phyloP scores from a whole-genome alignment of 92 coral and sea anemone species.

The Epizoanthus scotinus region DNA sequence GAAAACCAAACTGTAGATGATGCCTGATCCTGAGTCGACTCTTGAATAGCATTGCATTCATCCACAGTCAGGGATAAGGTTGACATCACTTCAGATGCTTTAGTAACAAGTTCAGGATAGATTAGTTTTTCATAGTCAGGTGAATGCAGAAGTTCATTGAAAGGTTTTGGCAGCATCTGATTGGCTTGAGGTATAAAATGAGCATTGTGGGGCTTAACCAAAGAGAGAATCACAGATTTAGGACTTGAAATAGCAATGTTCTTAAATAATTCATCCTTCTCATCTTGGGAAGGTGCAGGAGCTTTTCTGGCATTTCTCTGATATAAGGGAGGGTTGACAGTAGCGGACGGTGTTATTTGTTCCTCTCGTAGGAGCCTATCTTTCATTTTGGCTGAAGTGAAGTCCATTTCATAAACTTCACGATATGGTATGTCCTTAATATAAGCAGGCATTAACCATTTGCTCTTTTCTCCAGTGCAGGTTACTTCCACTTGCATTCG shows the following conservation, averaged over 20 bases:
- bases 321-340: no score
- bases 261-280: slow-evolving; percentile 45
- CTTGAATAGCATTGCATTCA: slow-evolving; percentile 33
- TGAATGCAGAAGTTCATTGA: no score
- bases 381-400: slow-evolving; percentile 2
- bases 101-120: slow-evolving; percentile 10
- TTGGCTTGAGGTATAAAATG: slow-evolving; percentile 16
- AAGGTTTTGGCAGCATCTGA: slow-evolving; percentile 29
- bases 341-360: slow-evolving; percentile 4
- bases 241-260: slow-evolving; percentile 36
- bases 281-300: neutral
- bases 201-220: slow-evolving; percentile 21
- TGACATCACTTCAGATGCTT: slow-evolving; percentile 13
- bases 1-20: slow-evolving; percentile 46
- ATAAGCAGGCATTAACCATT: slow-evolving; percentile 24
- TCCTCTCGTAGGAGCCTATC: neutral
- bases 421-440: slow-evolving; percentile 15
- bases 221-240: slow-evolving; percentile 32
- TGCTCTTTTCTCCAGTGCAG: slow-evolving; percentile 34
- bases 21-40: slow-evolving; percentile 35
- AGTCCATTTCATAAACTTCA: slow-evolving; percentile 3
- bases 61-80: slow-evolving; percentile 18
- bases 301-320: neutral
- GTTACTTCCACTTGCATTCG: slow-evolving; percentile 15
- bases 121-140: slow-evolving; percentile 11